Percentiles rank a stretch among this genome's conserved stretches.
phyloP scores from a whole-genome alignment of 2,888 invertebrate genomes.

The Hyalella azteca region DNA sequence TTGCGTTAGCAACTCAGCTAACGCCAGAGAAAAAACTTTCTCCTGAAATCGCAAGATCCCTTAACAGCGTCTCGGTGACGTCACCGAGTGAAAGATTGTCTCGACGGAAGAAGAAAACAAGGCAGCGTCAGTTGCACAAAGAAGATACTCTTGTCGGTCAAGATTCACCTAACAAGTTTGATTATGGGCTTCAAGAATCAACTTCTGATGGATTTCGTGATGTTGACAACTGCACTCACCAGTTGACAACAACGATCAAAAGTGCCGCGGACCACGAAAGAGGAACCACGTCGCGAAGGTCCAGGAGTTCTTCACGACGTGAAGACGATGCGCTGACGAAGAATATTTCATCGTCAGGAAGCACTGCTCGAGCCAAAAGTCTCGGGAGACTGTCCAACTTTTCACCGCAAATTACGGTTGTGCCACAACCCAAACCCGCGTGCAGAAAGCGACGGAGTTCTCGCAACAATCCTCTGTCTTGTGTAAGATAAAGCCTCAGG shows the following conservation, averaged over 20 bases:
- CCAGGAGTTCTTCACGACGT: neutral
- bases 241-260: too few relatives aligned
- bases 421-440: neutral
- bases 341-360: slow-evolving; percentile 34
- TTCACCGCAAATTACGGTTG: neutral
- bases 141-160: too few relatives aligned
- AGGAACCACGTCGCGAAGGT: neutral
- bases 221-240: too few relatives aligned
- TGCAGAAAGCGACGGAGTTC: neutral
- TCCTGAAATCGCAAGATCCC: neutral
- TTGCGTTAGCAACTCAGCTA: neutral
- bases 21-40: neutral
- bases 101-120: neutral
- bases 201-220: too few relatives aligned
- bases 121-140: too few relatives aligned
- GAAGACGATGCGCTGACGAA: neutral
- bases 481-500: slow-evolving; percentile 11
- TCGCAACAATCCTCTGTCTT: neutral
- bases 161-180: too few relatives aligned
- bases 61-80: neutral
- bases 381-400: slow-evolving; percentile 49
- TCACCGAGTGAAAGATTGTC: slow-evolving; percentile 1
- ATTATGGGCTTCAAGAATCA: too few relatives aligned
- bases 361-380: slow-evolving; percentile 47
- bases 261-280: too few relatives aligned